A percentile compares a stretch with the other conserved stretches of the same genome.
These are phyloP conservation scores for Marisa cornuarietis DNA, from an alignment of 1,140 invertebrate species.

Conservation along the genomic window DNA sequence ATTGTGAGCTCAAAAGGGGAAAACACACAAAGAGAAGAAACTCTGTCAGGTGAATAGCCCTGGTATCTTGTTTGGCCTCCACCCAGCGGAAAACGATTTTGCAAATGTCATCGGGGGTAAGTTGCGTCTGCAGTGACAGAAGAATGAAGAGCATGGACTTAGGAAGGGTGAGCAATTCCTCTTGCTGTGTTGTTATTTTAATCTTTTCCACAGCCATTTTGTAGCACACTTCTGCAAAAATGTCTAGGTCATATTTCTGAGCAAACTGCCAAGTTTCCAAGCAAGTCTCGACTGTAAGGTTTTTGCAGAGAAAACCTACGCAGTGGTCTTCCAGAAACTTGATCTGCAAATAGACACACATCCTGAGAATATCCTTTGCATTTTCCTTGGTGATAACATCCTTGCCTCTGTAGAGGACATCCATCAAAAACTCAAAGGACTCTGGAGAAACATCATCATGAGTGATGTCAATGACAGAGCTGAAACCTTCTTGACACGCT, in stretches of 20 bases:
- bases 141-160: not conserved
- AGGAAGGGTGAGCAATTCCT: not conserved
- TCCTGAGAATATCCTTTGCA: slow-evolving; percentile 3
- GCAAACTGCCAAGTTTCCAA: slow-evolving; percentile 10
- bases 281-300: not conserved
- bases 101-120: not conserved
- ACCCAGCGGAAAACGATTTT: not conserved
- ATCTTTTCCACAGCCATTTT: not conserved
- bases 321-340: slow-evolving; percentile 18
- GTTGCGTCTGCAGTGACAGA: not conserved
- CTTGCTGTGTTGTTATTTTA: not conserved
- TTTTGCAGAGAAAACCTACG: not conserved
- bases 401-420: slow-evolving; percentile 6
- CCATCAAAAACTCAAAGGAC: slow-evolving; percentile 13
- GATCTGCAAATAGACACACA: slow-evolving; percentile 17
- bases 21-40: not conserved
- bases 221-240: not conserved
- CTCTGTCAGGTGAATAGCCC: not conserved
- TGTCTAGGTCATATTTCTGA: slow-evolving; percentile 2
- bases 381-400: slow-evolving; percentile 5
- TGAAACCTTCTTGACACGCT: not conserved
- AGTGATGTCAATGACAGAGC: not conserved
- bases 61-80: not conserved
- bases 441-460: slow-evolving; percentile 12
- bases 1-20: not conserved